These are phyloP conservation scores for Drusus annulatus DNA, from an alignment of 1,140 invertebrate species.

Conservation along the genomic window DNA sequence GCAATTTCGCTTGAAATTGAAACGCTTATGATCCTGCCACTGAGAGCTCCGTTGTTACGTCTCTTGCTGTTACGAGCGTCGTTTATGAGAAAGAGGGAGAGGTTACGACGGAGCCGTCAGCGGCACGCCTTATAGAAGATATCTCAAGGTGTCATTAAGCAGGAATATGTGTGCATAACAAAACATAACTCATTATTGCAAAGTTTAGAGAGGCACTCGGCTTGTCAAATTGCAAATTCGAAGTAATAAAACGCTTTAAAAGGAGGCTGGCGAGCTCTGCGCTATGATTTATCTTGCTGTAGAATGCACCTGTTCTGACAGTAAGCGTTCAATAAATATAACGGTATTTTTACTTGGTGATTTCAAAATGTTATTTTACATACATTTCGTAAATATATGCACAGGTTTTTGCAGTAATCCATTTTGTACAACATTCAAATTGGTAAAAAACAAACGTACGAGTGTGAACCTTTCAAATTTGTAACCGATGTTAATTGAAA, in stretches of 20 bases:
- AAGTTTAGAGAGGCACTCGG: not conserved
- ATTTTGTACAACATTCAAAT: not conserved
- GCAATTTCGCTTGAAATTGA: conserved; percentile 46
- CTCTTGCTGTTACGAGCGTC: no score
- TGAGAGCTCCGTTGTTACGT: no score
- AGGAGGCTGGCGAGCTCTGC: not conserved
- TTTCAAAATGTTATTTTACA: not conserved
- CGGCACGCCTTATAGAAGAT: not conserved
- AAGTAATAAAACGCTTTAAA: no score
- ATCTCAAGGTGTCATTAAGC: conserved; percentile 25
- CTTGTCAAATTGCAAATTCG: not conserved
- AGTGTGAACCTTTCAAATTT: no score
- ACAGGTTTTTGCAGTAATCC: not conserved
- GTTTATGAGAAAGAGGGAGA: no score
- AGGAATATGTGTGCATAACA: conserved; percentile 43
- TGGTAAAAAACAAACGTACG: no score
- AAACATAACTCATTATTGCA: conserved; percentile 25
- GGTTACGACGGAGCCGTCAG: no score
- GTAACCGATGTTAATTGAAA: no score
- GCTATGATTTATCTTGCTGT: not conserved
- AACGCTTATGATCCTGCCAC: conserved; percentile 22
- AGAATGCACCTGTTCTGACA: not conserved
- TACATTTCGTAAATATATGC: no score
- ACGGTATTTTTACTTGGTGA: not conserved
- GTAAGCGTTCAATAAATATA: not conserved